Conservation (phyloP, 2,113 vertebrate species). For the Picathartes gymnocephalus region DNA sequence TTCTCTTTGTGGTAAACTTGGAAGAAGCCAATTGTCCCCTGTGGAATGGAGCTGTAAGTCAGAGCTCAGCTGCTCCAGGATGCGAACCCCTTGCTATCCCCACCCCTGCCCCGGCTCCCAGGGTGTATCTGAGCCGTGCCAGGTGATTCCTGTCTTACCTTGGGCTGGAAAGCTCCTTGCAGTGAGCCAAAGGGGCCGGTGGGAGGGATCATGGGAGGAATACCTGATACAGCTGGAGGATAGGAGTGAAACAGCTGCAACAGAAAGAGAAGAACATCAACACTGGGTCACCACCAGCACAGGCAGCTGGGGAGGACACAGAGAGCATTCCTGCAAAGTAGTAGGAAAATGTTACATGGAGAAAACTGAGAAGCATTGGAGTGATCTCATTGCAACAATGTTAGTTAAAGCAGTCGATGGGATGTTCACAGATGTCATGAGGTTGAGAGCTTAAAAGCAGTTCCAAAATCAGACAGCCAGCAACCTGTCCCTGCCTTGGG, state of each 20-base stretch:
- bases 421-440: conserved; percentile 71
- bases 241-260: conserved; percentile 96
- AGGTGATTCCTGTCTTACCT: conserved; percentile 74
- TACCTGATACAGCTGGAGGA: conserved; percentile 91
- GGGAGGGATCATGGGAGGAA: conserved; percentile 95
- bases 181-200: conserved; percentile 94
- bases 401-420: conserved; percentile 67
- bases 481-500: conserved; percentile 56
- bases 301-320: not conserved
- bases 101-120: not conserved
- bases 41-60: not conserved
- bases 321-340: not conserved
- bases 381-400: conserved; percentile 43
- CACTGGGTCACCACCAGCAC: not conserved
- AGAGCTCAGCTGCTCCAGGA: not conserved
- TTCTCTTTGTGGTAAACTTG: not conserved
- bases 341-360: conserved; percentile 25
- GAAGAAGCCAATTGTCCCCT: not conserved
- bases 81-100: not conserved
- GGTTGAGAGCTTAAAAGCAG: conserved; percentile 75
- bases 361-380: conserved; percentile 34
- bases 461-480: conserved; percentile 69
- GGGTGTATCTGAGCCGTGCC: rapidly evolving
- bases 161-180: conserved; percentile 98
- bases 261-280: conserved; percentile 24